phyloP scores from a whole-genome alignment of 2,113 vertebrate species.

The Xenopus borealis region DNA sequence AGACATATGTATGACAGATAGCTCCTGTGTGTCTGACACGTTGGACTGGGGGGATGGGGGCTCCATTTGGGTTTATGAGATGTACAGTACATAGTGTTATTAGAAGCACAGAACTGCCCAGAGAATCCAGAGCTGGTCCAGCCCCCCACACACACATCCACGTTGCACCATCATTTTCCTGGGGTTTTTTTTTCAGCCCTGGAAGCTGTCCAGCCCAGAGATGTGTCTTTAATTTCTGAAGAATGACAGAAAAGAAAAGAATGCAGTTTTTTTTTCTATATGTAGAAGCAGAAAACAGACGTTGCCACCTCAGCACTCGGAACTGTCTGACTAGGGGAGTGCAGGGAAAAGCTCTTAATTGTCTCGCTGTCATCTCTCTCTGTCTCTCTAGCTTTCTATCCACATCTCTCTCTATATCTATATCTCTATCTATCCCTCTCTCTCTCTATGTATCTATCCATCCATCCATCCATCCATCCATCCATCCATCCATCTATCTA shows the following conservation, averaged over 20 bases:
- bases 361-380: no score
- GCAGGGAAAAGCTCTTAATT: no score
- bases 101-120: constrained; percentile 31
- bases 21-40: constrained; percentile 27
- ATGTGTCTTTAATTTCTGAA: constrained; percentile 81
- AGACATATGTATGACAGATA: neutral
- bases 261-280: constrained; percentile 56
- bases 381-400: no score
- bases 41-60: constrained; percentile 32
- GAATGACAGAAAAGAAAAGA: constrained; percentile 75
- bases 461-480: neutral
- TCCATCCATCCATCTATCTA: neutral
- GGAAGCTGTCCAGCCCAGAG: constrained; percentile 63
- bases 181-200: constrained; percentile 48
- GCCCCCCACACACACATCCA: constrained; percentile 68
- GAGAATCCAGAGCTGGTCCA: constrained; percentile 52
- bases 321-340: constrained; percentile 1
- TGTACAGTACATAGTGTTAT: constrained; percentile 44
- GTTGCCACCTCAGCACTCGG: constrained; percentile 67
- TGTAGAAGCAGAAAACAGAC: constrained; percentile 44
- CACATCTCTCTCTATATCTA: no score
- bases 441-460: no score
- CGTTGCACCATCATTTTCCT: constrained; percentile 70
- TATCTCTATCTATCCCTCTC: no score
- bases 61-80: constrained; percentile 34